Evolutionary conservation across 2,113 vertebrate genomes (phyloP).

Genomic region (Lipotes vexillifer): DNA sequence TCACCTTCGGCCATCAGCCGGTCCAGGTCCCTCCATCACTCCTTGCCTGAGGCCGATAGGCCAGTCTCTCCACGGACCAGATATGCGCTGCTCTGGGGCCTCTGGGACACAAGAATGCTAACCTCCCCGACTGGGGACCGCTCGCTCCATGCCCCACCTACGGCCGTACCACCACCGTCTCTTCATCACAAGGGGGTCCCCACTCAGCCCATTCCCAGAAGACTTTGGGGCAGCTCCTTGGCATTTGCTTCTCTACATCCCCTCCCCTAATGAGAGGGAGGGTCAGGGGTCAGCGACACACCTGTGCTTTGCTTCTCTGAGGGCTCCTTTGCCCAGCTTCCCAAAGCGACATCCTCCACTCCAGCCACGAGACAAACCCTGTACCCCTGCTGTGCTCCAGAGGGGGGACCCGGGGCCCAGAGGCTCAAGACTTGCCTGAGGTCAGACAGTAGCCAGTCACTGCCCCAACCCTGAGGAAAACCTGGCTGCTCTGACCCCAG

Average conservation of each 20-base stretch:
- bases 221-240: background rate
- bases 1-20: background rate
- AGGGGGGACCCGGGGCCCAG: background rate
- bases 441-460: background rate
- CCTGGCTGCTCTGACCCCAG: background rate
- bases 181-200: background rate
- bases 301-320: background rate
- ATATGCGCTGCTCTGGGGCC: background rate
- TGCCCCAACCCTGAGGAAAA: background rate
- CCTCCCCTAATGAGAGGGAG: background rate
- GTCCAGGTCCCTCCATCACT: no score
- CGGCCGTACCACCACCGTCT: background rate
- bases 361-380: background rate
- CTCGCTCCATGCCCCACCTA: rapidly evolving
- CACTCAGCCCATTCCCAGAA: background rate
- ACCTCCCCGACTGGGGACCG: background rate
- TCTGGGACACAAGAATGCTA: background rate
- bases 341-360: background rate
- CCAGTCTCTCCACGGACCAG: background rate
- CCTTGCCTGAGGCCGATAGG: background rate
- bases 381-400: background rate
- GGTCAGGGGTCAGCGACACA: background rate
- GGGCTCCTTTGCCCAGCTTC: background rate
- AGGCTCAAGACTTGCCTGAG: background rate
- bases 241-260: background rate